Evolutionary conservation across 2,888 invertebrate genomes (phyloP).

Genomic region (Merodon equestris): DNA sequence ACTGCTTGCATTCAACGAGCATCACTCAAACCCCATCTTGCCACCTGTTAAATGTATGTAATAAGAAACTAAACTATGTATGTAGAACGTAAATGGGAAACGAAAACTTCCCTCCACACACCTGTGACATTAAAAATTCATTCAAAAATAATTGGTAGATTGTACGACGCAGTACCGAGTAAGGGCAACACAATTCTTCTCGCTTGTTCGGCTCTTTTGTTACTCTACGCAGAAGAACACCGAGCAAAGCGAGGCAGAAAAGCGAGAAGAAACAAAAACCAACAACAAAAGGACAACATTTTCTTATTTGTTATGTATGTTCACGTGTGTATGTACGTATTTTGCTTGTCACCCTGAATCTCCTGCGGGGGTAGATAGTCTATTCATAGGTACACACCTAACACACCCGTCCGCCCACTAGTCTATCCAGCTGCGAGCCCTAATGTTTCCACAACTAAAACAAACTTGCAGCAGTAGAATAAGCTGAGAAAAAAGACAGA

Average conservation of each 20-base stretch:
- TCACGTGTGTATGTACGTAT: no score
- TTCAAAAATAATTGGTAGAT: constrained; percentile 58
- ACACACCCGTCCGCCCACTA: constrained; percentile 4
- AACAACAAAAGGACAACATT: constrained; percentile 2
- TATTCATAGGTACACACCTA: neutral
- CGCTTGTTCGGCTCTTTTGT: neutral
- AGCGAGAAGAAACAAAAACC: no score
- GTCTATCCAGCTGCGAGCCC: neutral
- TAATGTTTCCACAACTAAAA: constrained; percentile 47
- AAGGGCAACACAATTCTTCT: constrained; percentile 24
- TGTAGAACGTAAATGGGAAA: neutral
- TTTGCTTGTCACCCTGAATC: constrained; percentile 41
- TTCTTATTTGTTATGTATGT: constrained; percentile 12
- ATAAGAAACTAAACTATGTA: neutral
- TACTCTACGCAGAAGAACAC: no score
- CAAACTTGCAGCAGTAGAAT: constrained; percentile 53
- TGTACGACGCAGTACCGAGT: constrained; percentile 36
- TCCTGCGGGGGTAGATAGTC: constrained; percentile 43
- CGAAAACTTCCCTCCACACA: constrained; percentile 19
- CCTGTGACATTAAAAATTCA: constrained; percentile 54
- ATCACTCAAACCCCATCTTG: no score
- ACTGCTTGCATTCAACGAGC: no score
- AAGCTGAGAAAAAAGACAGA: constrained; percentile 27
- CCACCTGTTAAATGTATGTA: neutral
- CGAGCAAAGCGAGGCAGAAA: no score